Conservation (phyloP, 2,113 vertebrate genomes). For the Cyphomyrus plagiostoma region DNA sequence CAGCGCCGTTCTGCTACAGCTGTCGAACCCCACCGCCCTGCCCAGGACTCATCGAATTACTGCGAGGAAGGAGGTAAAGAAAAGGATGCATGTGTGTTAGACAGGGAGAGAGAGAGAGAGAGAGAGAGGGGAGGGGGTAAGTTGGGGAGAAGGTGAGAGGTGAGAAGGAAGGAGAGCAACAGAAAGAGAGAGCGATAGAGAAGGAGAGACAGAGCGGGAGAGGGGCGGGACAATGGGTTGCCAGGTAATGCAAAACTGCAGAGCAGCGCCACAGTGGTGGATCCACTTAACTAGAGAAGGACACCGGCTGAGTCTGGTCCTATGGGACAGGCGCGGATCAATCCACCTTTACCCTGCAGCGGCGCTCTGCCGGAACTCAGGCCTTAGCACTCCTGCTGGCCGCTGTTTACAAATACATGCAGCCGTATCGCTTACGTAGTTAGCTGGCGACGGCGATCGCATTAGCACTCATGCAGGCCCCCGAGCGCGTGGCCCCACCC, state of each 20-base stretch:
- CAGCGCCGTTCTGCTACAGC: conserved; percentile 56
- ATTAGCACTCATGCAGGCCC: conserved; percentile 55
- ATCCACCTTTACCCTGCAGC: conserved; percentile 61
- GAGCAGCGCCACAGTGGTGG: conserved; percentile 75
- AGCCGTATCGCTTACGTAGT: conserved; percentile 51
- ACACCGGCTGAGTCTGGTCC: conserved; percentile 58
- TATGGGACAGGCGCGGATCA: conserved; percentile 64
- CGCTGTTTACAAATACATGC: conserved; percentile 67
- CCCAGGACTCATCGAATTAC: conserved; percentile 60
- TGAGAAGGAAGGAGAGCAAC: not conserved
- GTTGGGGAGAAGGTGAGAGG: too few relatives aligned
- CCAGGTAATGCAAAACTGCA: conserved; percentile 67
- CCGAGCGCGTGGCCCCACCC: not conserved
- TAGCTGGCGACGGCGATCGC: conserved; percentile 63
- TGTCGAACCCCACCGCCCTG: conserved; percentile 62
- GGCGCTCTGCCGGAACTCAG: conserved; percentile 56
- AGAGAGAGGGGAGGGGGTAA: not conserved
- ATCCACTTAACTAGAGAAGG: conserved; percentile 64
- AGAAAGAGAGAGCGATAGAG: conserved; percentile 16
- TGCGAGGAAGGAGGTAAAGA: conserved; percentile 40
- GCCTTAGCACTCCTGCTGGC: conserved; percentile 69
- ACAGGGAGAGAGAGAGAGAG: conserved; percentile 33
- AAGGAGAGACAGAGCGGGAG: conserved; percentile 35
- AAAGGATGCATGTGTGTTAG: conserved; percentile 26
- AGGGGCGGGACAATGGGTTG: conserved; percentile 46